These are phyloP conservation scores for Balaeniceps rex DNA, from an alignment of 2,113 vertebrate species.

Conservation along the genomic window DNA sequence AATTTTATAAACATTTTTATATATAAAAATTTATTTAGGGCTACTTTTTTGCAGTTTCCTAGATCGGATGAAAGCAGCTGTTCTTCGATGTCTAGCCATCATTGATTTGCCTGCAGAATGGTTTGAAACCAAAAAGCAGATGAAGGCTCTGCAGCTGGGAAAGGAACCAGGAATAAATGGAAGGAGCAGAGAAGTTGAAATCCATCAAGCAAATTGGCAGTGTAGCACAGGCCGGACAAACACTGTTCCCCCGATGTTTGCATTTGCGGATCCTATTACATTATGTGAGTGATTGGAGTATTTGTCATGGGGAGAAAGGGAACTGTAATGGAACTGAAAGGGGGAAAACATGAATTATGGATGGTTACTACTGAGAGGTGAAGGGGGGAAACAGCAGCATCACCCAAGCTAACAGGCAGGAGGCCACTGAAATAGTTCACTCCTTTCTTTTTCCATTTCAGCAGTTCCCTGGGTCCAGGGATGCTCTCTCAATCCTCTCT, in stretches of 20 bases:
- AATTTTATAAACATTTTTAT: not conserved
- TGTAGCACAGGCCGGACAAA: not conserved
- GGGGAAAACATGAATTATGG: slow-evolving; percentile 14
- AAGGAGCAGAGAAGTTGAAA: not conserved
- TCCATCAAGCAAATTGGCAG: not conserved
- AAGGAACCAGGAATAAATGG: not conserved
- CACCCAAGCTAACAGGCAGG: not conserved
- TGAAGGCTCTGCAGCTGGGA: not conserved
- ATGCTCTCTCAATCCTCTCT: not conserved
- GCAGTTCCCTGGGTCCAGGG: not conserved
- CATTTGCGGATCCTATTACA: not conserved
- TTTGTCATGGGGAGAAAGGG: not conserved
- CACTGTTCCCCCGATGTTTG: not conserved
- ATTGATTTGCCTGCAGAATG: not conserved
- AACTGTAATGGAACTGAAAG: slow-evolving; percentile 13
- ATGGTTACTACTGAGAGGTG: not conserved
- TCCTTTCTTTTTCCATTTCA: not conserved
- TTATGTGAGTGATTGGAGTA: not conserved
- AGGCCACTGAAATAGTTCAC: not conserved
- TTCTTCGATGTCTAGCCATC: not conserved
- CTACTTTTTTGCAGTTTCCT: not conserved
- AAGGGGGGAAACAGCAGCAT: not conserved
- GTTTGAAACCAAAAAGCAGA: not conserved
- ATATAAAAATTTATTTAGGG: not conserved
- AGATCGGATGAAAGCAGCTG: not conserved